Evolutionary conservation across 2,113 vertebrate genomes (phyloP), one percentile per base, ranked within the genome.

Genomic region (Picathartes gymnocephalus): DNA sequence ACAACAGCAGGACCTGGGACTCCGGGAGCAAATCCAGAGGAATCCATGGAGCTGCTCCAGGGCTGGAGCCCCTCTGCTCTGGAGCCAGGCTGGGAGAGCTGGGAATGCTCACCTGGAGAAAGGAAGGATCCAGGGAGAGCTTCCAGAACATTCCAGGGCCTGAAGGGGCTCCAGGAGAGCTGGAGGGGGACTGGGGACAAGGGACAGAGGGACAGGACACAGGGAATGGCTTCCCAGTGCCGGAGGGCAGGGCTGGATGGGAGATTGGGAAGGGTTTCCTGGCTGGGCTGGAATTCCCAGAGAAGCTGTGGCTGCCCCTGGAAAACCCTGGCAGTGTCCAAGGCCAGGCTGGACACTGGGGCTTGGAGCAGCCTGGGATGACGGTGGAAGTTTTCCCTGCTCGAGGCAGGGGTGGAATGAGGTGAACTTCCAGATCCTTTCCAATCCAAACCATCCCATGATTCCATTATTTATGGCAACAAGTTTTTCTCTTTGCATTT

Each of bases 21-120:
- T 64, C 54, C 6, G 73, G 20, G 28, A 50, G 60, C 0, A 0
- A 7, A 0, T 1, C 53, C 31, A 58, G 58, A 44, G 58, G 42
- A 62, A 20, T 13, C 27, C 72, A 3, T 0, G 0, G 10, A 53
- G 2, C 12, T 60, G 24, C 1, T 64, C 3, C 2, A 23, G 73
- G 45, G 28, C 21, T 94, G 72, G 42, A 79, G 6, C 14, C 7
- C 19, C 69, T 88, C 42, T 37, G 2, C 7, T 16, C 1, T 5
- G 54, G 13, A 15, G n/a, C 19, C 31, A 58, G 58, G 30, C 57
- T 77, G 69, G 27, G 53, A 57, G 65, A 64, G 70, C 7, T 88
- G 80, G 54, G 39, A 0, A 0, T 27, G 53, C 1, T 21, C 64
- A 3, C 22, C 35, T 78, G 81, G 60, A 53, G 48, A 23, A 1